Conservation (phyloP, 2,888 invertebrate species). For the Leptinotarsa haldemani region DNA sequence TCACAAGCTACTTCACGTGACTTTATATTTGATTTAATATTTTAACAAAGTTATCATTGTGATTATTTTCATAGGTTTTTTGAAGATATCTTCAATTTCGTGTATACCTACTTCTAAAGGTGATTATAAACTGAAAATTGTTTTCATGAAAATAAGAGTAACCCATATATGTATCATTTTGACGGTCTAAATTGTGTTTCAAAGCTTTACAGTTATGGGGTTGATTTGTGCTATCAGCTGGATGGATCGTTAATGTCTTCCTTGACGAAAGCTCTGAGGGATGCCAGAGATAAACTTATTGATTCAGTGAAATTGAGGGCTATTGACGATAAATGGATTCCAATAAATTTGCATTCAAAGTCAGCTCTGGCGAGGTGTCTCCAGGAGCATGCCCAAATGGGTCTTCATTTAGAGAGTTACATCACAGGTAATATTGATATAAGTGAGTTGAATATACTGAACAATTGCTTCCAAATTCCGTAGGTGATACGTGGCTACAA, state of each 20-base stretch:
- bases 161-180: too few relatives aligned
- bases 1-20: too few relatives aligned
- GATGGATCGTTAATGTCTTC: slow-evolving; percentile 86
- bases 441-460: neutral
- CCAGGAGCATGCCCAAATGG: slow-evolving; percentile 77
- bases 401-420: slow-evolving; percentile 75
- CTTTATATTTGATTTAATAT: neutral
- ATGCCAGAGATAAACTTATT: slow-evolving; percentile 83
- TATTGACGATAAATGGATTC: slow-evolving; percentile 88
- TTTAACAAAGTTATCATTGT: too few relatives aligned
- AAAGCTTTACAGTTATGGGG: slow-evolving; percentile 74
- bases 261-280: slow-evolving; percentile 79
- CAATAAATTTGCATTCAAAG: slow-evolving; percentile 82
- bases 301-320: slow-evolving; percentile 83
- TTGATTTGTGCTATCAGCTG: slow-evolving; percentile 92
- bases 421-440: slow-evolving; percentile 66
- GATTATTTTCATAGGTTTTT: too few relatives aligned
- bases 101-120: too few relatives aligned
- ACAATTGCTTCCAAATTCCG: slow-evolving; percentile 21
- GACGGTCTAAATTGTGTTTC: slow-evolving; percentile 47
- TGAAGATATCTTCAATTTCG: neutral
- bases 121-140: too few relatives aligned
- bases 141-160: too few relatives aligned
- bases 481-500: slow-evolving; percentile 77
- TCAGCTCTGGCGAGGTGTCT: slow-evolving; percentile 70